Evolutionary conservation across 1,140 invertebrate species (phyloP), one percentile per base, ranked within the genome.

Genomic region (Lasaia peninsularis): DNA sequence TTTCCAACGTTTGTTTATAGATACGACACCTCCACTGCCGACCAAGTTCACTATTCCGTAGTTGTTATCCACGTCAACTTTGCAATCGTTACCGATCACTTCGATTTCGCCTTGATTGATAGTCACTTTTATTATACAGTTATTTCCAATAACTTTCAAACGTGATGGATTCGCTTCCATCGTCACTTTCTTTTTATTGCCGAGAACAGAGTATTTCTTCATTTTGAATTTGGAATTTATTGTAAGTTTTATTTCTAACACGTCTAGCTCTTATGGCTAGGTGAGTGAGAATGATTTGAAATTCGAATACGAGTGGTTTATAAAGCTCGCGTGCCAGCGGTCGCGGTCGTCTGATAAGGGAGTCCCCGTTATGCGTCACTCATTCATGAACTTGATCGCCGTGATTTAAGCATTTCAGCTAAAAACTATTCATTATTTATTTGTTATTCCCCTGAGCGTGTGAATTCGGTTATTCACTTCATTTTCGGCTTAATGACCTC

Each of bases 111-210:
- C 85, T 11, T 72, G 72, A 58, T 88, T 88, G 32, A 50, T 62
- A 10, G 70, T 51, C 12, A 88, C 82, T 40, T 71, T 61, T 8
- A 88, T 64, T 49, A 88, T 79, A 52, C 85, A 88, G 56, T 77
- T 75, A 56, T 86, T 88, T 0, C 85, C 85, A 35, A 88, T 75
- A 1, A 88, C 75, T 67, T 80, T 86, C 10, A 88, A 58, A 16
- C 65, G 71, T 2, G 77, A 72, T 18, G 67, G 67, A 57, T 86
- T 86, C 1, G 52, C 67, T 57, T 85, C 78, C 82, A 86, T 85
- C 5, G 81, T 88, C 49, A 88, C 81, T 71, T 86, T 88, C 75
- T 88, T 88, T 60, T 84, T 88, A 59, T 88, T 86, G 9, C 85
- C 85, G 54, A 88, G 65, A 11, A 88, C 66, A 37, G 80, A 80